These are phyloP conservation scores for Notodonta ziczac DNA, from an alignment of 2,888 invertebrate species.

Conservation along the genomic window DNA sequence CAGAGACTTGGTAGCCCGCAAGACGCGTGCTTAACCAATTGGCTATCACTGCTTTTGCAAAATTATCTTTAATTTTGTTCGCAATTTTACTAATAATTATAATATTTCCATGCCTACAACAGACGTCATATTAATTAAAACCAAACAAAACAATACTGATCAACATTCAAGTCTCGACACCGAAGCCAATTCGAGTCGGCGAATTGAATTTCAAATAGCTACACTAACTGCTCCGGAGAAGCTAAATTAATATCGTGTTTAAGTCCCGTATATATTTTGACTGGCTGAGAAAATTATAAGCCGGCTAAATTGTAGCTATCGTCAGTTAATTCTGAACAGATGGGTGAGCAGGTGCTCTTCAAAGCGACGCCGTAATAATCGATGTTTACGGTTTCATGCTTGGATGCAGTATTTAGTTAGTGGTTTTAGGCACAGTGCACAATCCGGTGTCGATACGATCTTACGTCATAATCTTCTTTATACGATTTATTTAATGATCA, in stretches of 20 bases:
- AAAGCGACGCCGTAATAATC: slow-evolving; percentile 6
- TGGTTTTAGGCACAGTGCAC: neutral
- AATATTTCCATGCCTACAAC: slow-evolving; percentile 9
- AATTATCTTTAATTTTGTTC: too few relatives aligned
- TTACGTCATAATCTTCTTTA: neutral
- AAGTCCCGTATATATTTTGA: slow-evolving; percentile 25
- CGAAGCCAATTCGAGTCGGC: slow-evolving; percentile 40
- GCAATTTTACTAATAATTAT: neutral
- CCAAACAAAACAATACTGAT: slow-evolving; percentile 34
- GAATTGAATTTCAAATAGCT: slow-evolving; percentile 58
- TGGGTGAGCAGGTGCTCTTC: slow-evolving; percentile 11
- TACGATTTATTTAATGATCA: too few relatives aligned
- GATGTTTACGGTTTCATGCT: slow-evolving; percentile 1
- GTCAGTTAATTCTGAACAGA: slow-evolving; percentile 27
- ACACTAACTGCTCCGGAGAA: slow-evolving; percentile 32
- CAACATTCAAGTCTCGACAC: slow-evolving; percentile 47
- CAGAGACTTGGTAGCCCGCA: too few relatives aligned
- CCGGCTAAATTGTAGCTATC: slow-evolving; percentile 23
- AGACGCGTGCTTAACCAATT: too few relatives aligned
- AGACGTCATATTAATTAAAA: slow-evolving; percentile 25
- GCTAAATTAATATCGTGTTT: slow-evolving; percentile 49
- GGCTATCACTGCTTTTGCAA: too few relatives aligned
- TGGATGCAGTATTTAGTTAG: neutral
- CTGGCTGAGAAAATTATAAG: slow-evolving; percentile 30
- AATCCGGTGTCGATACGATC: neutral